Conservation (phyloP, 2,888 invertebrate genomes). For the Venusia cambrica region DNA sequence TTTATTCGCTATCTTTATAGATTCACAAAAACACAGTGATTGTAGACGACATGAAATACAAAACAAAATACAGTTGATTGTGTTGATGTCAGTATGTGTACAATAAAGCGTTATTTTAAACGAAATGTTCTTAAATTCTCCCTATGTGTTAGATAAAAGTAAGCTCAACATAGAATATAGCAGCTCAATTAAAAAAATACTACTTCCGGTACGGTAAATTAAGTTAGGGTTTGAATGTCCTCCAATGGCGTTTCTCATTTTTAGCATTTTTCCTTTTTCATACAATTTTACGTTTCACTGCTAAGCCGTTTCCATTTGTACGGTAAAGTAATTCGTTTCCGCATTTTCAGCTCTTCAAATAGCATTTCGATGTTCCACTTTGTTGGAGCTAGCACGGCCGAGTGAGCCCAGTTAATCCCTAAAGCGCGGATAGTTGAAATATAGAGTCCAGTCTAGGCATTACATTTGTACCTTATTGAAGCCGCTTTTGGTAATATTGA, state of each 20-base stretch:
- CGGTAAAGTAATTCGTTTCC: conserved; percentile 37
- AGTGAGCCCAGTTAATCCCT: conserved; percentile 45
- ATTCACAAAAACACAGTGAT: too few species aligned
- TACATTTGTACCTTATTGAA: too few species aligned
- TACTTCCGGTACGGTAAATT: conserved; percentile 6
- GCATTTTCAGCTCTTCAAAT: conserved; percentile 53
- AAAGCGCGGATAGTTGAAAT: conserved; percentile 37
- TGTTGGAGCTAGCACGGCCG: conserved; percentile 40
- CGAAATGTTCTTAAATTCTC: too few species aligned
- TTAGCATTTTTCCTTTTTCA: conserved; percentile 7
- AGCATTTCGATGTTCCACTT: conserved; percentile 58
- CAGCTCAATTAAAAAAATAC: neutral
- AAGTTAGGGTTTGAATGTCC: conserved; percentile 7
- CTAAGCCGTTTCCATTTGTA: conserved; percentile 31
- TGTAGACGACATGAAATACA: too few species aligned
- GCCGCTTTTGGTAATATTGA: neutral
- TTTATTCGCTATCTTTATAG: too few species aligned
- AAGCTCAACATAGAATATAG: conserved; percentile 1
- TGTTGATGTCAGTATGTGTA: too few species aligned
- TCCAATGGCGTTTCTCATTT: conserved; percentile 6
- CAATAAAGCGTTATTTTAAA: too few species aligned
- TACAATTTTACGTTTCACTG: conserved; percentile 11
- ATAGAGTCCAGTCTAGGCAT: conserved; percentile 15
- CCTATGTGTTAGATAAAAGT: too few species aligned
- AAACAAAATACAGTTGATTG: too few species aligned